Evolutionary conservation across 2,888 invertebrate species (phyloP).

Genomic region (Coenonympha glycerion): DNA sequence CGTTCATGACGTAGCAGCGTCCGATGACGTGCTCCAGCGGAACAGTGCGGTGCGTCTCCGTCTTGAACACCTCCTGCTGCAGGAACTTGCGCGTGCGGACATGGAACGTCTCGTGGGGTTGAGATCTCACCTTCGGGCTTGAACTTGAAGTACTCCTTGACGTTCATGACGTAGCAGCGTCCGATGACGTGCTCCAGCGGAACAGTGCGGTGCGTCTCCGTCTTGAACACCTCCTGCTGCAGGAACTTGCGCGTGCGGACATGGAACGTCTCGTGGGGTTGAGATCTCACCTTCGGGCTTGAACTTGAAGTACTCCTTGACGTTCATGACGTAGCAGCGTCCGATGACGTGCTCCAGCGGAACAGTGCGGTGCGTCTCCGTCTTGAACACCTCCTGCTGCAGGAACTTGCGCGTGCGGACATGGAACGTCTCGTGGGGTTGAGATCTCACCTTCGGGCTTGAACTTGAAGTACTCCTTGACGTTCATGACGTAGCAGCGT

Average conservation of each 20-base stretch:
- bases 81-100: conserved; percentile 95
- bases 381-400: conserved; percentile 97
- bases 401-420: conserved; percentile 95
- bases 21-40: conserved; percentile 90
- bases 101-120: no score
- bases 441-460: conserved; percentile 81
- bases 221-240: conserved; percentile 97
- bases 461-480: conserved; percentile 94
- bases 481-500: conserved; percentile 94
- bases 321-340: conserved; percentile 94
- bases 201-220: conserved; percentile 89
- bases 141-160: conserved; percentile 94
- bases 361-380: conserved; percentile 89
- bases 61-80: conserved; percentile 97
- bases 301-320: conserved; percentile 94
- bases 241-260: conserved; percentile 95
- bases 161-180: conserved; percentile 94
- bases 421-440: no score
- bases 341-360: conserved; percentile 90
- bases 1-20: conserved; percentile 94
- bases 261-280: no score
- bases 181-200: conserved; percentile 90
- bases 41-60: conserved; percentile 89
- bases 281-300: conserved; percentile 81
- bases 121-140: conserved; percentile 81